phyloP scores from a whole-genome alignment of 1,140 invertebrate species.

The Cydia fagiglandana region DNA sequence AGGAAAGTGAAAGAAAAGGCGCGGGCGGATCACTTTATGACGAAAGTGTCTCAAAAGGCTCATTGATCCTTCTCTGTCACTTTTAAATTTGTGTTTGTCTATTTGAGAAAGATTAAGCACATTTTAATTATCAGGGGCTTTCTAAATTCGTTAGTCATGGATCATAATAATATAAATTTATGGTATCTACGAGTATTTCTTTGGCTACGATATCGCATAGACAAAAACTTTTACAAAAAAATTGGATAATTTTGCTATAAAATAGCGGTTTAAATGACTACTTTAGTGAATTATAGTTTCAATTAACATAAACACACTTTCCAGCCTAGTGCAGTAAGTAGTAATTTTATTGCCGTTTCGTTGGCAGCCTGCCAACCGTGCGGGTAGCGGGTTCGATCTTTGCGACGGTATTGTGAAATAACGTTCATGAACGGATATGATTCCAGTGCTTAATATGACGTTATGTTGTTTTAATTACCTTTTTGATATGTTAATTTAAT shows the following conservation, averaged over 20 bases:
- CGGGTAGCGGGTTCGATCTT: slow-evolving; percentile 9
- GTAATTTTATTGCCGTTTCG: neutral
- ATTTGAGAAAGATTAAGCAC: too few relatives aligned
- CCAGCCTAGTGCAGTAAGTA: neutral
- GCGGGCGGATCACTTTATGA: too few relatives aligned
- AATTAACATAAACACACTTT: slow-evolving; percentile 14
- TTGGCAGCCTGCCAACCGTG: neutral
- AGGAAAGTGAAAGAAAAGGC: too few relatives aligned
- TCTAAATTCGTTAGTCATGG: too few relatives aligned
- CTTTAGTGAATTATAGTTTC: neutral
- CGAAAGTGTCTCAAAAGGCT: too few relatives aligned
- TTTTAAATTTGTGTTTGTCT: too few relatives aligned
- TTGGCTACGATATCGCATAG: neutral
- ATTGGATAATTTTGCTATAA: neutral
- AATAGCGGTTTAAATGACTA: neutral
- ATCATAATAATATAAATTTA: neutral
- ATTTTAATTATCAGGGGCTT: too few relatives aligned
- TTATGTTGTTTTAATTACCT: too few relatives aligned
- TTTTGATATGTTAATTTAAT: too few relatives aligned
- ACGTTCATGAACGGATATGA: neutral
- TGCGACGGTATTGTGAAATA: neutral
- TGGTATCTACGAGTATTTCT: too few relatives aligned
- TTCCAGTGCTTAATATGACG: too few relatives aligned
- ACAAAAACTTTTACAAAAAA: neutral
- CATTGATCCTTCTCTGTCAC: too few relatives aligned